Base-by-base conservation (phyloP, 2,113 vertebrate species). In the Pelecanoides urinatrix region DNA sequence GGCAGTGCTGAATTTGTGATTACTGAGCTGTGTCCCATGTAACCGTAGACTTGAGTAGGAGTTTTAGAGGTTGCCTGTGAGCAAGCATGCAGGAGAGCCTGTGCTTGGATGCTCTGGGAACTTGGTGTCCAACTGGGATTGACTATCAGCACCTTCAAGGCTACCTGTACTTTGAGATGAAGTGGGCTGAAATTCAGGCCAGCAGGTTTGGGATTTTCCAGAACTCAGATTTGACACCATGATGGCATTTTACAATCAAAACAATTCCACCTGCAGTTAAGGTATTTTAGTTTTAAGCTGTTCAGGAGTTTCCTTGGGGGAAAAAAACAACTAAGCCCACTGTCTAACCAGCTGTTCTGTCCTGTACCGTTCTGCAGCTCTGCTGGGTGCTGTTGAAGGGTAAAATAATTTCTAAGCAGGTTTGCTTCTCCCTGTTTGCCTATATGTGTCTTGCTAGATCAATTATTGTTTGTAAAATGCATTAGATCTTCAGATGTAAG, bases 401-500 rank as follows among this genome's bases (percentile, higher is more conserved):
- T 27, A n/a, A 90, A 84, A 81, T 80, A 0, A 1, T 86, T 88
- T 61, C 76, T 78, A 56, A 36, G 65, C 58, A 74, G 65, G 13
- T 89, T 25, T 70, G 19, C 47, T 45, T 53, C 52, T 84, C 75
- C 61, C 44, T 78, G 21, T 71, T 89, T 90, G 44, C 59, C 47
- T 92, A 47, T 34, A 4, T 2, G 23, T 62, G 42, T 53, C 80
- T 55, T 36, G 25, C 36, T 59, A 44, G 79, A 93, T 96, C 95
- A 86, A 95, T 94, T 95, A 81, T 50, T 84, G 79, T 86, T 95
- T 94, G 76, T 86, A 78, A 68, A 89, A 86, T 90, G 80, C 76
- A 89, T 94, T 95, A 94, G 95, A 78, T 94, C 68, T 84, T 71
- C 76, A 89, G 56, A 47, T 61, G 88, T 75, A 87, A 95, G 91